Conservation (phyloP, 2,113 vertebrate species). For the Elanoides forficatus region DNA sequence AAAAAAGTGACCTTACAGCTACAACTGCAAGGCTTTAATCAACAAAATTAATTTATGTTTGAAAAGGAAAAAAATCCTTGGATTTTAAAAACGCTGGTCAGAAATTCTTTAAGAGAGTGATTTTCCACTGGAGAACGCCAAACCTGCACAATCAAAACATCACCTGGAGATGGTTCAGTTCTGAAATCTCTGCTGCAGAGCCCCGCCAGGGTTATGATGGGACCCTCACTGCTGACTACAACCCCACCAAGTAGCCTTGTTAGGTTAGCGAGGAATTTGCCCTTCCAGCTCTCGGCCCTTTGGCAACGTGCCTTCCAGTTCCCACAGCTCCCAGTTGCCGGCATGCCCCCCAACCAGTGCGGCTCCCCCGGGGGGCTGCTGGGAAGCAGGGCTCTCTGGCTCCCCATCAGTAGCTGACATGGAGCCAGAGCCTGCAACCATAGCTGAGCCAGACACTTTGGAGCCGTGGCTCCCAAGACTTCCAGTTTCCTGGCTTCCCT, state of each 20-base stretch:
- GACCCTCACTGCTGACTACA: neutral
- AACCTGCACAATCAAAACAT: neutral
- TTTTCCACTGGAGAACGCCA: constrained; percentile 12
- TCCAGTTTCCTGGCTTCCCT: constrained; percentile 20
- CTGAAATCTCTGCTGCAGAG: neutral
- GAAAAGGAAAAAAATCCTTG: neutral
- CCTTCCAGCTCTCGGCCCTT: neutral
- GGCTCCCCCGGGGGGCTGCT: neutral
- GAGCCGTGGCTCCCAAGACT: constrained; percentile 30
- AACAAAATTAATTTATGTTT: neutral
- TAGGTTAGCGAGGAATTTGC: neutral
- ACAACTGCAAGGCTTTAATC: neutral
- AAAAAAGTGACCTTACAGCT: neutral
- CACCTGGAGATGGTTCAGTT: neutral
- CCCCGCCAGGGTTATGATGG: neutral
- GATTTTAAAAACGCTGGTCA: neutral
- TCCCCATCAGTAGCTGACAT: neutral
- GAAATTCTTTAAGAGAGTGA: neutral
- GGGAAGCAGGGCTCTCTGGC: neutral
- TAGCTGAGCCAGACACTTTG: constrained; percentile 32
- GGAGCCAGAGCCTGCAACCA: constrained; percentile 25
- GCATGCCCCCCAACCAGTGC: neutral
- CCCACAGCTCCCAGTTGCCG: neutral
- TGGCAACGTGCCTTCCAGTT: neutral
- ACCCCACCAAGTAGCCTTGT: rapidly evolving